phyloP scores from a whole-genome alignment of 2,113 vertebrate species.

The Melanerpes aurifrons region DNA sequence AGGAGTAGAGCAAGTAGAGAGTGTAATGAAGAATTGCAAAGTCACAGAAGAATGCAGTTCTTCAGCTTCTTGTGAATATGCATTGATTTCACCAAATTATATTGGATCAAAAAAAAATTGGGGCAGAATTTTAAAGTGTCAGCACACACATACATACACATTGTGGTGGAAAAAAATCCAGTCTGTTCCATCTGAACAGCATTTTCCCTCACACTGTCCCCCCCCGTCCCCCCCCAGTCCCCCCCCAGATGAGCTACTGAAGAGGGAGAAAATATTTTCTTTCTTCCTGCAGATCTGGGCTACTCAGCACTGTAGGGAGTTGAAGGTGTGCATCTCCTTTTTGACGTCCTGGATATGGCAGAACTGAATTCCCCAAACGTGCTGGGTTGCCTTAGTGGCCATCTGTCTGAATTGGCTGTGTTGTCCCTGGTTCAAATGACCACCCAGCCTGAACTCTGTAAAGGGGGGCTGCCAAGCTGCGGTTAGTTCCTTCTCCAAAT shows the following conservation, averaged over 20 bases:
- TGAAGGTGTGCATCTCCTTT: slow-evolving; percentile 18
- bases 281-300: not conserved
- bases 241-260: not conserved
- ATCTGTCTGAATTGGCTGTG: slow-evolving; percentile 49
- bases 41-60: not conserved
- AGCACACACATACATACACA: not conserved
- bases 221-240: too few species aligned
- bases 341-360: not conserved
- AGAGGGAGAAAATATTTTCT: not conserved
- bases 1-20: not conserved
- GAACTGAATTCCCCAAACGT: not conserved
- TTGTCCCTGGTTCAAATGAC: slow-evolving; percentile 29
- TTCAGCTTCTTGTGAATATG: not conserved
- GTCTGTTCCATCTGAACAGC: not conserved
- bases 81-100: not conserved
- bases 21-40: not conserved
- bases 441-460: slow-evolving; percentile 49
- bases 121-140: not conserved
- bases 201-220: not conserved
- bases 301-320: not conserved
- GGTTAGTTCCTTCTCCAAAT: slow-evolving; percentile 53
- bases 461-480: not conserved
- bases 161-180: not conserved
- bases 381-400: not conserved
- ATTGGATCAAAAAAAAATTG: not conserved